Evolutionary conservation across 1,140 invertebrate genomes (phyloP).

Genomic region (Neodiprion fabricii): DNA sequence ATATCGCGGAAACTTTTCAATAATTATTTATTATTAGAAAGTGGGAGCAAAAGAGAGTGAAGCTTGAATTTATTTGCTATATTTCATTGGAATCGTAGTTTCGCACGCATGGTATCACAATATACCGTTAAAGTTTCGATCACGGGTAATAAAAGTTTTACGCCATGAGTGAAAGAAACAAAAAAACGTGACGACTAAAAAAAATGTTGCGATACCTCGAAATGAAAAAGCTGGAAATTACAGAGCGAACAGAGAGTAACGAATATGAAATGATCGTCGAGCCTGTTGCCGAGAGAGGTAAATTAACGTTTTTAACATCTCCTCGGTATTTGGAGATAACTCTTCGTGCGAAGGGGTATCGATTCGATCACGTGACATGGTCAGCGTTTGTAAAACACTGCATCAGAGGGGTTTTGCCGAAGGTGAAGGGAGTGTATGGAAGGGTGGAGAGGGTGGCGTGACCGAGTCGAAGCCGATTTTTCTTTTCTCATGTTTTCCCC

Average conservation of each 20-base stretch:
- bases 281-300: not conserved
- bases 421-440: not conserved
- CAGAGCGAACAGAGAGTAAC: not conserved
- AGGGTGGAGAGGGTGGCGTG: not conserved
- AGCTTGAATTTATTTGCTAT: too few species aligned
- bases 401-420: not conserved
- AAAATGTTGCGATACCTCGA: not conserved
- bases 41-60: too few species aligned
- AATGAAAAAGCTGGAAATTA: not conserved
- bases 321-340: not conserved
- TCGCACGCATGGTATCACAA: too few species aligned
- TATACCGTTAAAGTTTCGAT: too few species aligned
- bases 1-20: too few species aligned
- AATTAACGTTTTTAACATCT: conserved; percentile 5
- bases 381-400: conserved; percentile 2
- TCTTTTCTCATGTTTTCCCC: not conserved
- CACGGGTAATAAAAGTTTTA: not conserved
- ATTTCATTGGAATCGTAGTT: too few species aligned
- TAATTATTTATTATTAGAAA: too few species aligned
- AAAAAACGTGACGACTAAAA: not conserved
- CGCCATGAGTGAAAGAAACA: not conserved
- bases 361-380: conserved; percentile 4
- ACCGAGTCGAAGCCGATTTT: not conserved
- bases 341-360: not conserved
- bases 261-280: not conserved